Evolutionary conservation across 2,888 invertebrate genomes (phyloP).

Genomic region (Chouioia cunea): DNA sequence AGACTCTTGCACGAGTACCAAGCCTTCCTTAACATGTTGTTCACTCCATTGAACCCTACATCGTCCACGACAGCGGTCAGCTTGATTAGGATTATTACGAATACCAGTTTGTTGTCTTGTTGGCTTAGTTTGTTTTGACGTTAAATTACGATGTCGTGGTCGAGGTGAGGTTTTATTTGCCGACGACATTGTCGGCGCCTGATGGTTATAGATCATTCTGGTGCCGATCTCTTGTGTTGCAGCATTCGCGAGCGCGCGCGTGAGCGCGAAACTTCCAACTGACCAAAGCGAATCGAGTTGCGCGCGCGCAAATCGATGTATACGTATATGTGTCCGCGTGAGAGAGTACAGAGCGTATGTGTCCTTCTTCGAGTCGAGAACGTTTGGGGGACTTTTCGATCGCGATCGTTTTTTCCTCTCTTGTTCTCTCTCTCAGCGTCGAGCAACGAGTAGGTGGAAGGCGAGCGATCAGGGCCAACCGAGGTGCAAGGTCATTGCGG

Average conservation of each 20-base stretch:
- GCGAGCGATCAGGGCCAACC: background rate
- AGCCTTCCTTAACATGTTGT: slow-evolving; percentile 69
- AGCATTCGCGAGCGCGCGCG: background rate
- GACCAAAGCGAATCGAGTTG: background rate
- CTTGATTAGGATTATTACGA: slow-evolving; percentile 53
- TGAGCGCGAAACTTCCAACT: slow-evolving; percentile 5
- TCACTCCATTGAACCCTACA: slow-evolving; percentile 70
- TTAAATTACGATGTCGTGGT: slow-evolving; percentile 50
- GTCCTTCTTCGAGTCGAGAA: no score
- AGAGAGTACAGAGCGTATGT: no score
- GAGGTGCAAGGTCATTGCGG: background rate
- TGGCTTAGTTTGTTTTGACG: no score
- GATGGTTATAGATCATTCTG: slow-evolving; percentile 61
- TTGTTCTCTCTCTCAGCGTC: background rate
- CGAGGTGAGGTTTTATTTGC: slow-evolving; percentile 63
- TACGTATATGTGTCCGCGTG: no score
- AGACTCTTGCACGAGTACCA: slow-evolving; percentile 69
- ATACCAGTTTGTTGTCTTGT: slow-evolving; percentile 40
- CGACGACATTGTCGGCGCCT: slow-evolving; percentile 65
- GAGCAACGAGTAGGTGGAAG: slow-evolving; percentile 7
- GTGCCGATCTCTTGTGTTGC: background rate
- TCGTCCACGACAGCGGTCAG: slow-evolving; percentile 59
- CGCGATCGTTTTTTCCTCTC: no score
- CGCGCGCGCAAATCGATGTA: no score
- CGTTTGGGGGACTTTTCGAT: no score